phyloP scores from a whole-genome alignment of 1,140 invertebrate species.

The Cydia amplana region DNA sequence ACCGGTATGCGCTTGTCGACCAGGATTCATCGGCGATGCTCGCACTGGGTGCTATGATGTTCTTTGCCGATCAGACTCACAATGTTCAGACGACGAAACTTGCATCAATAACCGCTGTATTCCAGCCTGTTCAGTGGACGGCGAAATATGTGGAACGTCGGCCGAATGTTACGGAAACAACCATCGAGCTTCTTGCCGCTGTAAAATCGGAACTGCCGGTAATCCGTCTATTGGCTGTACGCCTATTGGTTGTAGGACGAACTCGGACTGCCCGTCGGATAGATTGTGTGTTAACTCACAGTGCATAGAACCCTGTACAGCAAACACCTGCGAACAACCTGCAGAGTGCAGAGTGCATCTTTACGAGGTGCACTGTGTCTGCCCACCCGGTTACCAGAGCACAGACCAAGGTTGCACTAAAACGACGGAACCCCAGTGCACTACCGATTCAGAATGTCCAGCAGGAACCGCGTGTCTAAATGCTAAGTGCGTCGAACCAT shows the following conservation, averaged over 20 bases:
- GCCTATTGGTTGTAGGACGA: constrained; percentile 87
- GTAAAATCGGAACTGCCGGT: constrained; percentile 88
- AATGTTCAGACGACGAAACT: constrained; percentile 87
- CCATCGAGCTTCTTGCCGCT: constrained; percentile 90
- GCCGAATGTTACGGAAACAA: constrained; percentile 88
- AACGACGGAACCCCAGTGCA: constrained; percentile 83
- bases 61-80: constrained; percentile 86
- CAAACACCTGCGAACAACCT: constrained; percentile 84
- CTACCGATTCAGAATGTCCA: constrained; percentile 90
- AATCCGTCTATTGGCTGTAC: constrained; percentile 89
- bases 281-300: constrained; percentile 89
- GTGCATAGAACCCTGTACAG: constrained; percentile 88
- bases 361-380: constrained; percentile 87
- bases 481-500: constrained; percentile 91
- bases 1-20: constrained; percentile 89
- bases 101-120: constrained; percentile 90
- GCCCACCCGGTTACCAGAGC: constrained; percentile 87
- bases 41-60: constrained; percentile 86
- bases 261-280: constrained; percentile 87
- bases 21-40: constrained; percentile 90
- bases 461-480: constrained; percentile 90
- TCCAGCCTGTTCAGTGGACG: constrained; percentile 86
- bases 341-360: constrained; percentile 88
- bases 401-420: constrained; percentile 85
- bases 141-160: constrained; percentile 84